Percentiles rank a stretch among this genome's conserved stretches.
Evolutionary conservation across 2,888 invertebrate genomes (phyloP).

Genomic region (Amiota communis): DNA sequence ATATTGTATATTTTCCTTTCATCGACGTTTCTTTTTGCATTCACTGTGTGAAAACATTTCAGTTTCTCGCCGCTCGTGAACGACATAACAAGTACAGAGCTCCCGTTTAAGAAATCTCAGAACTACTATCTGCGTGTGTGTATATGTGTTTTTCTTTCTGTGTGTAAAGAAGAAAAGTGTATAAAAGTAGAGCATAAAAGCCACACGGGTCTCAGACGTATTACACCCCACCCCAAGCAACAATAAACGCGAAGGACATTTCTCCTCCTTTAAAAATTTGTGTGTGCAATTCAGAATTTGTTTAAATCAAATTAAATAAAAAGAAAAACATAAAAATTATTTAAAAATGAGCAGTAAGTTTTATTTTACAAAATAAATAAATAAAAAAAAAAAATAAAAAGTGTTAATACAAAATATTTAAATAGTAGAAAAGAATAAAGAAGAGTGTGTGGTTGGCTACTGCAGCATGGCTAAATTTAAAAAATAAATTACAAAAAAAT

Average conservation of each 20-base stretch:
- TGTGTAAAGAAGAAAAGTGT: conserved; percentile 24
- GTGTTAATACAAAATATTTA: background rate
- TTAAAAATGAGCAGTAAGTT: conserved; percentile 65
- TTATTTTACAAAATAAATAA: conserved; percentile 34
- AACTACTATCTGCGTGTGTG: conserved; percentile 47
- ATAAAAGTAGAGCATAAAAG: conserved; percentile 18
- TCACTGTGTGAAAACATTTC: conserved; percentile 40
- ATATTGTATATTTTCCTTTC: too few species aligned
- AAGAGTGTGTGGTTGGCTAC: conserved; percentile 32
- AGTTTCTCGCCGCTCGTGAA: conserved; percentile 65
- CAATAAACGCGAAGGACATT: conserved; percentile 8
- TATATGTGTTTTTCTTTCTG: too few species aligned
- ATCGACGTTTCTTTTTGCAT: too few species aligned
- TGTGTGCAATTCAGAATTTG: background rate
- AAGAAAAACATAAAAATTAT: conserved; percentile 29
- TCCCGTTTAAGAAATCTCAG: background rate
- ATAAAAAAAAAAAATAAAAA: conserved; percentile 25
- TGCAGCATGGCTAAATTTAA: conserved; percentile 28
- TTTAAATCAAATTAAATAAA: conserved; percentile 35
- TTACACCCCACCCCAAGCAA: background rate
- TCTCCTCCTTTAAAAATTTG: background rate
- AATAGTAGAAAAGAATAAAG: conserved; percentile 32
- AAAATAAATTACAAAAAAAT: conserved; percentile 7
- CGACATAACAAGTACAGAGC: conserved; percentile 52
- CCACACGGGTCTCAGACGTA: background rate